A percentile compares a stretch with the other conserved stretches of the same genome.
Conservation (phyloP, 2,113 vertebrate species). For the Coregonus clupeaformis region DNA sequence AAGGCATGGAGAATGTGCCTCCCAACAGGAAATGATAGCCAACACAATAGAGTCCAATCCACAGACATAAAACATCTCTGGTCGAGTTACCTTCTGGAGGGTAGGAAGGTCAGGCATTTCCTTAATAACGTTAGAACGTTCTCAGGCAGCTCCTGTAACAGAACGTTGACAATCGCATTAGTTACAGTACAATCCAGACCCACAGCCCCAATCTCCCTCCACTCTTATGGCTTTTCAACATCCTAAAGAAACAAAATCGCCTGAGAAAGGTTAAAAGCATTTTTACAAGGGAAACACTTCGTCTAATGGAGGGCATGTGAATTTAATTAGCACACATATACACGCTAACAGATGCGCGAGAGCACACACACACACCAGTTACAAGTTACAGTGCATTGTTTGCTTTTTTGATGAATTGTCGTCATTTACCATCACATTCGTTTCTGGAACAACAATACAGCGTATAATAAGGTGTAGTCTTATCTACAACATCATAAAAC, state of each 20-base stretch:
- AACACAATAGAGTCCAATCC: no score
- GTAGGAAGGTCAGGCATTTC: constrained; percentile 91
- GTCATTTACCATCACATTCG: no score
- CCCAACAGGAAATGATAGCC: no score
- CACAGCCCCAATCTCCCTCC: background rate
- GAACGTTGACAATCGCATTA: constrained; percentile 20
- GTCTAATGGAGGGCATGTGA: no score
- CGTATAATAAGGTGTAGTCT: no score
- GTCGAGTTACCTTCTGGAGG: constrained; percentile 85
- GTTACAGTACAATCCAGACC: background rate
- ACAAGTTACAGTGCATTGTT: no score
- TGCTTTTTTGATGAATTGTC: no score
- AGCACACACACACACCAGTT: background rate
- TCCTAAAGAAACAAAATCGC: background rate
- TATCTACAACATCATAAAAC: no score
- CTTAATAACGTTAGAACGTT: constrained; percentile 80
- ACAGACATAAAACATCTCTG: background rate
- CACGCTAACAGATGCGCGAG: no score
- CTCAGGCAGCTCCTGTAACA: constrained; percentile 83
- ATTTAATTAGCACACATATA: constrained; percentile 2
- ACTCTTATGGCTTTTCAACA: background rate
- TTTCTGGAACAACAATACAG: no score
- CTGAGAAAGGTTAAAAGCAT: background rate
- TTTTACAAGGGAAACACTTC: no score
- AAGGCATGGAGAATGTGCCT: no score